A percentile compares a stretch with the other conserved stretches of the same genome.
Evolutionary conservation across 2,888 invertebrate genomes (phyloP).

Genomic region (Sclerodermus sp.): DNA sequence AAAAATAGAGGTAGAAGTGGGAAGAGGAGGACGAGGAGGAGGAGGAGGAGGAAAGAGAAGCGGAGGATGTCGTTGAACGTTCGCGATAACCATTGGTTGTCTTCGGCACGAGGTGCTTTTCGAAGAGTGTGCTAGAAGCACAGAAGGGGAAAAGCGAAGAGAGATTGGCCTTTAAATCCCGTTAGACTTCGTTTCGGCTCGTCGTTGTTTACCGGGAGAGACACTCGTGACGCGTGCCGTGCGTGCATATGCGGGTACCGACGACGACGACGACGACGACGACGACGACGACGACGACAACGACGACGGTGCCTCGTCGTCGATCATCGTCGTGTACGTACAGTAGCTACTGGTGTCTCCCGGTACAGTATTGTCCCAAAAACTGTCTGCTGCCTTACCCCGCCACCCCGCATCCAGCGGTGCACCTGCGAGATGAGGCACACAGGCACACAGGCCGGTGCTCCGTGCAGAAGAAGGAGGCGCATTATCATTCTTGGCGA

Average conservation of each 20-base stretch:
- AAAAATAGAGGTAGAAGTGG: background rate
- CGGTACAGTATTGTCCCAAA: too few species aligned
- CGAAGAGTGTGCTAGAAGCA: background rate
- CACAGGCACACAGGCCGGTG: too few species aligned
- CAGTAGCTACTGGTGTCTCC: conserved; percentile 13
- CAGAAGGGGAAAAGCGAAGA: conserved; percentile 6
- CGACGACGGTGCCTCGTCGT: conserved; percentile 14
- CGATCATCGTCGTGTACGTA: conserved; percentile 6
- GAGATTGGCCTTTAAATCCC: conserved; percentile 49
- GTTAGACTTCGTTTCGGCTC: conserved; percentile 35
- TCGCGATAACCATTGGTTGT: too few species aligned
- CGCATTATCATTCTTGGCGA: too few species aligned
- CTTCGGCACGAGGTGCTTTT: too few species aligned
- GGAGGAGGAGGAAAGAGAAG: too few species aligned
- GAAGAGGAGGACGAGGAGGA: too few species aligned
- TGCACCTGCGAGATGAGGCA: background rate
- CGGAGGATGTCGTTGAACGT: too few species aligned
- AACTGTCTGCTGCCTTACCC: too few species aligned
- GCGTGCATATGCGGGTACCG: conserved; percentile 36
- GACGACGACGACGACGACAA: too few species aligned
- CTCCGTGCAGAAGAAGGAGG: too few species aligned
- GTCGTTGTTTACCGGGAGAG: conserved; percentile 18
- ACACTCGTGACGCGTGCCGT: conserved; percentile 35
- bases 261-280: too few species aligned
- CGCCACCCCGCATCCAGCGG: background rate